A percentile compares a stretch with the other conserved stretches of the same genome.
These are phyloP conservation scores for Nephila pilipes DNA, from an alignment of 1,140 invertebrate genomes.

Conservation along the genomic window DNA sequence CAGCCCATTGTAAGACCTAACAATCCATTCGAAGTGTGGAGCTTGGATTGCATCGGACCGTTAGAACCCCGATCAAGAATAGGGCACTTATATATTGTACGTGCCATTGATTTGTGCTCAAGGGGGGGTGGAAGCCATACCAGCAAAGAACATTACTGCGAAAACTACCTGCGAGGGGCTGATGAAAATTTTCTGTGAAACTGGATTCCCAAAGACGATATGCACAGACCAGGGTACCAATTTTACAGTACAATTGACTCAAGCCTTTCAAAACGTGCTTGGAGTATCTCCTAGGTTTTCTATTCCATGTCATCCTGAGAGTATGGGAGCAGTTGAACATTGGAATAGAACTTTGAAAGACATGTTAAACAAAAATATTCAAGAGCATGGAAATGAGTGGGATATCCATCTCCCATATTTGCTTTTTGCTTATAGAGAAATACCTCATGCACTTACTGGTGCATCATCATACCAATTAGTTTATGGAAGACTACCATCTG, in stretches of 20 bases:
- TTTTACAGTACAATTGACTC: too few relatives aligned
- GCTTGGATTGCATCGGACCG: background rate
- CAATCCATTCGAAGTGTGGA: slow-evolving; percentile 21
- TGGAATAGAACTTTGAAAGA: background rate
- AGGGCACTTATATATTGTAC: slow-evolving; percentile 26
- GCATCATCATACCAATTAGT: too few relatives aligned
- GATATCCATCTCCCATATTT: background rate
- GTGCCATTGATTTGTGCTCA: background rate
- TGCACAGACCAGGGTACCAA: too few relatives aligned
- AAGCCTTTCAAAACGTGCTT: background rate
- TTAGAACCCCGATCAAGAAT: background rate
- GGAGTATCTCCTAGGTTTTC: background rate
- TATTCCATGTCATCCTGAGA: background rate
- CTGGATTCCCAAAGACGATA: too few relatives aligned
- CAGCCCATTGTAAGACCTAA: background rate
- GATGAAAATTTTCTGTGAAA: background rate
- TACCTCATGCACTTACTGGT: background rate
- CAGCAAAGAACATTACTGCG: background rate
- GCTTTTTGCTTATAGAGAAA: background rate
- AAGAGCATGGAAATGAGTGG: background rate
- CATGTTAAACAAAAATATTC: background rate
- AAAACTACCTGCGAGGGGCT: background rate
- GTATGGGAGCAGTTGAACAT: background rate
- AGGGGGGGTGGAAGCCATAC: slow-evolving; percentile 1
- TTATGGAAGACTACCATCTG: too few relatives aligned